Base-by-base conservation (phyloP, 2,888 invertebrate species). In the Dynastes maya region DNA sequence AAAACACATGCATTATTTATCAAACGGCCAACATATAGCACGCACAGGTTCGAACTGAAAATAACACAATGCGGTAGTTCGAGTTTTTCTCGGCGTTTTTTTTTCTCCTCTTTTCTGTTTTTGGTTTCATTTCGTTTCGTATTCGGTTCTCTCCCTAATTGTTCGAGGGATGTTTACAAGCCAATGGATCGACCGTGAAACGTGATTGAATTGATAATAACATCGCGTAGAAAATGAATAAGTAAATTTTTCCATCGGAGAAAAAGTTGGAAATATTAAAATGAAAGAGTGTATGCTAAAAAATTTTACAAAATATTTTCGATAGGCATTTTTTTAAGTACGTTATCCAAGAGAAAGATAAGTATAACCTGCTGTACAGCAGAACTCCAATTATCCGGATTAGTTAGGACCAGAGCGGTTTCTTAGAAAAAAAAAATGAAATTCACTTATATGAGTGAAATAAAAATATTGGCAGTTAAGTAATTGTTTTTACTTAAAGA, bases 1-100 rank as follows among this genome's bases (percentile, higher is more conserved):
- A 77, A 78, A 22, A 78, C 29, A 49, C 78, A 81, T 81, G 81
- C 80, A 82, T 82, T 81, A 82, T 82, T 81, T 82, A 82, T 82
- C 79, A 80, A 78, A 78, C 78, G 65, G 78, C 78, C 80, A 81
- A 81, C 82, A 82, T 82, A 82, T 82, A 81, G 82, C 82, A 82
- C 82, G 77, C 75, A 77, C 51, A 51, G 77, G 70, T 64, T 51
- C 45, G 63, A 45, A 63, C 22, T 55, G 71, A 71, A 71, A 68
- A 71, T 58, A 71, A 71, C 71, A 68, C 64, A 49, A 71, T 32
- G 71, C 71, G 71, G 71, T 55, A 71, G 71, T 71, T 71, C 55
- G 63, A 63, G 32, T 63, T 63, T 68, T 68, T 68, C 37, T 53
- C 53, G n/a, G 11, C 51, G 49, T 49, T 70, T 68, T 68, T 68